Evolutionary conservation across 2,888 invertebrate species (phyloP), one percentile per base, ranked within the genome.

Genomic region (Cyaniris semiargus): DNA sequence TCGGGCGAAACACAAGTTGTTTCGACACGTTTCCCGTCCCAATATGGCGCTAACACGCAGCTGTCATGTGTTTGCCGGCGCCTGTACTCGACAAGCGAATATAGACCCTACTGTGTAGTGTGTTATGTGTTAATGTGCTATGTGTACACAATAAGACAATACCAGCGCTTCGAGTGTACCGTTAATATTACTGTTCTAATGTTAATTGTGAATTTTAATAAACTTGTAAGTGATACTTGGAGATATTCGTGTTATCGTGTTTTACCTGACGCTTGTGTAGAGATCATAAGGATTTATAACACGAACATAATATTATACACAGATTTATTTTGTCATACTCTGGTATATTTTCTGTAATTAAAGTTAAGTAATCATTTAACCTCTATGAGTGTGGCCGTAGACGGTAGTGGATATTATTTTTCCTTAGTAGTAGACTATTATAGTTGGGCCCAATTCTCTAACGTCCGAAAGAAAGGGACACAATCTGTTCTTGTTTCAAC

Each of bases 171-270:
- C 5, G 15, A 66, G 13, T 31, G 15, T 66, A 66, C 66, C 66
- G 66, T 66, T 66, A 31, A 31, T 15, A 23, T 66, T 31, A 66
- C 66, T 6, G 18, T 66, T 66, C 66, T 31, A 60, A 60, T 13
- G 27, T 66, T 66, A 27, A 66, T 66, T 21, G 27, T 66, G 27
- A 66, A 66, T 66, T 66, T 66, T 31, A 66, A 66, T 66, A 66
- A 66, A 18, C 66, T 15, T 23, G 60, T 27, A 66, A 23, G 23
- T 10, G 27, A 60, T 60, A 60, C 23, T 27, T 27, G 21, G 21
- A 23, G 60, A 23, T 60, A 27, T 66, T 27, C 4, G 66, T 27
- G 13, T 6, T 10, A 10, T 60, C 13, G 13, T 60, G 18, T 58
- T 21, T 18, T 58, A 21, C 21, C 3, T 8, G 23, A 15, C 48